Base-by-base conservation (phyloP, 2,797 vertebrate species). In the Pagetopsis macropterus region DNA sequence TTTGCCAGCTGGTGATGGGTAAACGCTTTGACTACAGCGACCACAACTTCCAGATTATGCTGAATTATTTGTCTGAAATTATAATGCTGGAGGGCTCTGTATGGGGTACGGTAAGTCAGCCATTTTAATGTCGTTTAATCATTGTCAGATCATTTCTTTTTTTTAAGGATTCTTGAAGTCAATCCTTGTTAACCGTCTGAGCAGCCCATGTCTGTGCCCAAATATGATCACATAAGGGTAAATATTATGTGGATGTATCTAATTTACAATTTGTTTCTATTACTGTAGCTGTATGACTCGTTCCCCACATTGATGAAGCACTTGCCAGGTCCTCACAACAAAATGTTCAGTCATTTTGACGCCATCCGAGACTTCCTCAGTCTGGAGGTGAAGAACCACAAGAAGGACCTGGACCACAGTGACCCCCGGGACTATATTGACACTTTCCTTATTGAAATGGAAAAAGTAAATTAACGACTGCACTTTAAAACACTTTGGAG, bases 381-480 rank as follows among this genome's bases (percentile, higher is more conserved):
- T 40, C 50, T 80, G 56, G 92, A 88, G 19, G 67, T 95, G 0
- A 46, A 86, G 5, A 71, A 75, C 37, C 95, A 96, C 75, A 93
- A 93, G 88, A 75, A 83, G 41, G 84, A 89, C 0, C 50, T 95
- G 65, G 93, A 96, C 70, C 91, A 87, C 69, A 81, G 19, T 72
- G 87, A 84, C 50, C 88, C 89, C 0, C 71, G 83, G 0, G 93
- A 96, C 50, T 90, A 96, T 33, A 94, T 95, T 0, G 95, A 96
- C 0, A 58, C 88, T 49, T 96, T 95, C 87, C 83, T 96, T 9
- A 84, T 87, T 19, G 94, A 95, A 91, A 94, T 95, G 84, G 75
- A 90, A 16, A 89, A 93, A 37, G 95, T 96, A 65, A 2, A 70
- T 66, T 16, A 55, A 19, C 2, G 37, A 5, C 11, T n/a, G 15